These are phyloP conservation scores for Acropternis orthonyx DNA, from an alignment of 2,797 vertebrate species.

Conservation along the genomic window DNA sequence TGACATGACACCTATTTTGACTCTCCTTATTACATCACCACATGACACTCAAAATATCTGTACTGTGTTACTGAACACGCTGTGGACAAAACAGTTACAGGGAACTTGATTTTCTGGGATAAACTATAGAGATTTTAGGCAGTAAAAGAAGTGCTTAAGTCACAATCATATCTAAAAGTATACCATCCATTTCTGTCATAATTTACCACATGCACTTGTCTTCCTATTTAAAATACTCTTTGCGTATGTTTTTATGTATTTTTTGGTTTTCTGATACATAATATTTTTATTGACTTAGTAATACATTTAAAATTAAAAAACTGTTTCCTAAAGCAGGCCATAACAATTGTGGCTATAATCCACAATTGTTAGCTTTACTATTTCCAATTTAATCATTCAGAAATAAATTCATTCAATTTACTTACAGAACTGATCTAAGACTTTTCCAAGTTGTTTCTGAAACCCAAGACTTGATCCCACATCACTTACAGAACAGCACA, in stretches of 20 bases:
- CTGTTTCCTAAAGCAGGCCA: not conserved
- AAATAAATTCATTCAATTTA: not conserved
- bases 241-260: accelerated
- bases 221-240: not conserved
- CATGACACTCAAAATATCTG: not conserved
- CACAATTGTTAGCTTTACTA: not conserved
- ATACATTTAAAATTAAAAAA: not conserved
- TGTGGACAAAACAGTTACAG: not conserved
- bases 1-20: not conserved
- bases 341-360: not conserved
- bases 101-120: not conserved
- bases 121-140: not conserved
- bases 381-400: not conserved
- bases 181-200: not conserved
- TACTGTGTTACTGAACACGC: not conserved
- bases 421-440: not conserved
- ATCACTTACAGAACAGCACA: not conserved
- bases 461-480: not conserved
- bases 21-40: not conserved
- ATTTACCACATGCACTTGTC: not conserved
- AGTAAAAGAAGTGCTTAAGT: not conserved
- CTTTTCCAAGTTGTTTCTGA: not conserved
- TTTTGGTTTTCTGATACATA: not conserved
- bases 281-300: not conserved
- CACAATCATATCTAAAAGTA: not conserved